phyloP scores from a whole-genome alignment of 1,140 invertebrate genomes.

The Sinella curviseta region DNA sequence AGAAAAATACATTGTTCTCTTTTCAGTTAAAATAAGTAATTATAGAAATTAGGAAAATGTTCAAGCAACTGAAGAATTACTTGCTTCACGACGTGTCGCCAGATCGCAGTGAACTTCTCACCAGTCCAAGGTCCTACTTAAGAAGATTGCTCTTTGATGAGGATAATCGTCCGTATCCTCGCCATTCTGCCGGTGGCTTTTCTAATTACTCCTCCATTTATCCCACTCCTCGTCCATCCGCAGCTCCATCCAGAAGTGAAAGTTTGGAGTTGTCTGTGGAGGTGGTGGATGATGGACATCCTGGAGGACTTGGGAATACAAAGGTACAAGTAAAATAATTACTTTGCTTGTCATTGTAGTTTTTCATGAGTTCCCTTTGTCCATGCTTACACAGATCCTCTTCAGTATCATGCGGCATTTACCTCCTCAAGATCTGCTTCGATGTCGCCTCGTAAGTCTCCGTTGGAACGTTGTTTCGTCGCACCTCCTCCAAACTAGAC shows the following conservation, averaged over 20 bases:
- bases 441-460: neutral
- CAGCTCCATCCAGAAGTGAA: neutral
- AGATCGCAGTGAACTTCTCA: neutral
- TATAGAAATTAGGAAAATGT: too few species aligned
- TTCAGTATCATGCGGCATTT: neutral
- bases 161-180: neutral
- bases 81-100: neutral
- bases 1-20: too few species aligned
- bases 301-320: neutral
- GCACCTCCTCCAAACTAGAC: neutral
- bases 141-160: neutral
- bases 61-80: neutral
- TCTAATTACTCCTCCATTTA: neutral
- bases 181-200: neutral
- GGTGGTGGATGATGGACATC: conserved; percentile 15
- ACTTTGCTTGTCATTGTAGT: neutral
- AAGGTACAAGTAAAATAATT: conserved; percentile 7
- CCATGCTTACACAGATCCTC: neutral
- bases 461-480: conserved; percentile 11
- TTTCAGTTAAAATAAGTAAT: too few species aligned
- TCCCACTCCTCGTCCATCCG: neutral
- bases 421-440: neutral
- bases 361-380: neutral
- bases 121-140: neutral
- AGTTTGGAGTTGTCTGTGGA: neutral